Conservation (phyloP, 2,113 vertebrate genomes). For the Geococcyx californianus region DNA sequence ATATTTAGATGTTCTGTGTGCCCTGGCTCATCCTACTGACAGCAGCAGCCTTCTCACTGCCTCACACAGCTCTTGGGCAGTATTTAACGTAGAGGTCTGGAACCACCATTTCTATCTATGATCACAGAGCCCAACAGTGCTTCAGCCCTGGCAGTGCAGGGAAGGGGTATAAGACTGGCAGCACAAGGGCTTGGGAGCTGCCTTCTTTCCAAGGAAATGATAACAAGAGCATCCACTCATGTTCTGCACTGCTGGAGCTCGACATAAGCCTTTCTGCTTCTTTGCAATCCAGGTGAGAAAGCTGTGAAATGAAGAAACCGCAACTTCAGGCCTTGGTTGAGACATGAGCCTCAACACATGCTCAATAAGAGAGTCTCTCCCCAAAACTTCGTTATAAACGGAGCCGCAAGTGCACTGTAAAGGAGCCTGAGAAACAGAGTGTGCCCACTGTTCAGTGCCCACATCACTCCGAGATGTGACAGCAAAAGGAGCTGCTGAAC, state of each 20-base stretch:
- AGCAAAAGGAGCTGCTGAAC: neutral
- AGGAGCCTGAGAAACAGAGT: neutral
- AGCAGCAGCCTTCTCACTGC: accelerated
- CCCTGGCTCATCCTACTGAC: neutral
- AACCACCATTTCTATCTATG: accelerated
- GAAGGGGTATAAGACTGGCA: neutral
- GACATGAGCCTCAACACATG: accelerated
- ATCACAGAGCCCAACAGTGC: neutral
- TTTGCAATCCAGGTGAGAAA: neutral
- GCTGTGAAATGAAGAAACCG: neutral
- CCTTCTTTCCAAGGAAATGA: neutral
- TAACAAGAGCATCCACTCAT: accelerated
- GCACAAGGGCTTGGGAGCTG: neutral
- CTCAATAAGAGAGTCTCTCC: neutral
- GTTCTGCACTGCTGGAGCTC: accelerated
- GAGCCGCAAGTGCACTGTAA: neutral
- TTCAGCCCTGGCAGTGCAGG: accelerated
- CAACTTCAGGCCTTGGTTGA: neutral
- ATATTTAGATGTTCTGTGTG: neutral
- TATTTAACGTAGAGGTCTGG: neutral
- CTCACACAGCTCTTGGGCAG: neutral
- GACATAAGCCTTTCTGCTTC: neutral
- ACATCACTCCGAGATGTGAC: accelerated
- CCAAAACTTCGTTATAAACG: neutral
- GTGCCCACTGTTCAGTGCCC: accelerated